These are phyloP conservation scores for Dendrolimus punctatus DNA, from an alignment of 1,140 invertebrate species.

Conservation along the genomic window DNA sequence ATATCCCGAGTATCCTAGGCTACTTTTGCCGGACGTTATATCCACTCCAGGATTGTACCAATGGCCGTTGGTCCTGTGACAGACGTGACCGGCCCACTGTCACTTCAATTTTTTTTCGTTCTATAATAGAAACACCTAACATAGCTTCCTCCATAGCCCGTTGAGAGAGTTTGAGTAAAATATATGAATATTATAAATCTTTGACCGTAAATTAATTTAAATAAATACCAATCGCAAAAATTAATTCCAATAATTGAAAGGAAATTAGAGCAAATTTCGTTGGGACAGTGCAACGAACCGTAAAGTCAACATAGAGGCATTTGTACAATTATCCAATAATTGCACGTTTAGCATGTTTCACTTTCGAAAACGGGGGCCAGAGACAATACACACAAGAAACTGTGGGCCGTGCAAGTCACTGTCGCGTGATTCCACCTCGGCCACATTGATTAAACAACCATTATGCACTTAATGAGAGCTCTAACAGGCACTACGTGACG, in stretches of 20 bases:
- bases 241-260: background rate
- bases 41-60: too few species aligned
- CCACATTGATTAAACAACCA: slow-evolving; percentile 47
- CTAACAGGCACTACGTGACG: slow-evolving; percentile 39
- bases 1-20: too few species aligned
- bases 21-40: too few species aligned
- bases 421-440: slow-evolving; percentile 52
- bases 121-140: too few species aligned
- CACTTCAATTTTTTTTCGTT: too few species aligned
- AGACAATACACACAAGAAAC: slow-evolving; percentile 31
- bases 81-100: too few species aligned
- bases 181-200: too few species aligned
- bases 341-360: slow-evolving; percentile 37
- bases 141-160: too few species aligned
- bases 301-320: background rate
- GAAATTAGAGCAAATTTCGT: background rate
- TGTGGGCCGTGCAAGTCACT: slow-evolving; percentile 37
- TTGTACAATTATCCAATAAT: slow-evolving; percentile 20
- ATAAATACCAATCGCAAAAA: background rate
- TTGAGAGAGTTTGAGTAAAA: too few species aligned
- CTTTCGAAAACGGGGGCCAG: slow-evolving; percentile 34
- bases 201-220: background rate
- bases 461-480: slow-evolving; percentile 49
- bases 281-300: background rate
- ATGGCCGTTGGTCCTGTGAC: too few species aligned